Percentiles rank a stretch among this genome's conserved stretches.
phyloP scores from a whole-genome alignment of 2,113 vertebrate species.

The Pollachius pollachius region DNA sequence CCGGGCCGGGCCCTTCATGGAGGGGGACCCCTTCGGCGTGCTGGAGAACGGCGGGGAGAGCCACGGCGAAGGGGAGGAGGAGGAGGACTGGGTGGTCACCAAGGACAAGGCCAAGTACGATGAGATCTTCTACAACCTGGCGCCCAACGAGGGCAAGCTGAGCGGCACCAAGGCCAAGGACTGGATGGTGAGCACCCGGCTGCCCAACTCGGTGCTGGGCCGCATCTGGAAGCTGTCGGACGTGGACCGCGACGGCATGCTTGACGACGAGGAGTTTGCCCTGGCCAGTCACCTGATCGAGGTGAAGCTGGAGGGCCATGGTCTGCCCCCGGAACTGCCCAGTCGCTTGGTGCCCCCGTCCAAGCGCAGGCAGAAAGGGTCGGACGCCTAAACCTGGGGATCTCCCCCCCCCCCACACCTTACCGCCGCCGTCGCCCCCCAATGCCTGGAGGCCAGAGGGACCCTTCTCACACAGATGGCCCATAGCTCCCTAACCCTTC shows the following conservation, averaged over 20 bases:
- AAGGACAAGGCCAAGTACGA: slow-evolving; percentile 95
- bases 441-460: too few relatives aligned
- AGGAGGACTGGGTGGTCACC: slow-evolving; percentile 87
- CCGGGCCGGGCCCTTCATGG: slow-evolving; percentile 82
- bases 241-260: slow-evolving; percentile 89
- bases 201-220: slow-evolving; percentile 90
- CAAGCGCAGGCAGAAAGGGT: slow-evolving; percentile 88
- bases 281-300: slow-evolving; percentile 91
- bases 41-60: slow-evolving; percentile 51
- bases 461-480: too few relatives aligned
- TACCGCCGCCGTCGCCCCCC: too few relatives aligned
- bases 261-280: slow-evolving; percentile 92
- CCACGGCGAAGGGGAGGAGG: slow-evolving; percentile 75
- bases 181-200: slow-evolving; percentile 91
- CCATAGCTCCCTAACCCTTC: too few relatives aligned
- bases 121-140: slow-evolving; percentile 92
- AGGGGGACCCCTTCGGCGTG: slow-evolving; percentile 73
- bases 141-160: slow-evolving; percentile 86
- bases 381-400: slow-evolving; percentile 61
- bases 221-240: slow-evolving; percentile 94
- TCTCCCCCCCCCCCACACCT: neutral
- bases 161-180: slow-evolving; percentile 86
- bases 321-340: slow-evolving; percentile 84
- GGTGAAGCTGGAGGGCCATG: slow-evolving; percentile 88
- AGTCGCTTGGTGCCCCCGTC: slow-evolving; percentile 85